Base-by-base conservation (phyloP, 2,888 invertebrate genomes). In the Lycaena phlaeas region DNA sequence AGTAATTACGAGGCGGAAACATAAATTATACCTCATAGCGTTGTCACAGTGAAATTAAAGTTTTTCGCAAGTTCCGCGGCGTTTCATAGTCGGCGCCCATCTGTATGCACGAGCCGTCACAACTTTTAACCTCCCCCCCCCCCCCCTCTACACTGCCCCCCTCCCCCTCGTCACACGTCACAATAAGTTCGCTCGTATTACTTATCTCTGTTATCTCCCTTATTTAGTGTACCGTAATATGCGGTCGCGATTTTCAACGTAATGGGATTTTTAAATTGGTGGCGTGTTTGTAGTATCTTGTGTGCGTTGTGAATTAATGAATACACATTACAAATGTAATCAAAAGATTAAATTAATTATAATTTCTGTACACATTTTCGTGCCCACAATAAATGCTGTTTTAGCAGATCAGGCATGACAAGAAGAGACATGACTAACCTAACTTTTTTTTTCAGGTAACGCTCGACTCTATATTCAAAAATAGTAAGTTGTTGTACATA, bases 31-130 rank as follows among this genome's bases (percentile, higher is more conserved):
- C 15, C 15, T 4, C 10, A 10, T 27, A n/a, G n/a, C 12, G 12
- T 7, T 10, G 10, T 30, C 15, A 14, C 30, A 10, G 30, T 30
- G 30, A 15, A 14, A 15, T n/a, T 30, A 30, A 14, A 30, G 30
- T 30, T 29, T 29, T 29, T 29, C 14, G 29, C n/a, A n/a, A n/a
- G n/a, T n/a, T n/a, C n/a, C n/a, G n/a, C n/a, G n/a, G n/a, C n/a
- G n/a, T n/a, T 29, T 14, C 14, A 10, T 4, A 9, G 14, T 29
- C 6, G 29, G 30, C 30, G 29, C 29, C 38, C 17, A 38, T 38
- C 29, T 38, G 29, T 38, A 38, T 38, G 38, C 38, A 38, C 29
- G 38, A 38, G 38, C 12, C 28, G 29, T 38, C 38, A 10, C 18
- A 38, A 38, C 28, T 38, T 29, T 38, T 38, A 38, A 27, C 29